A percentile compares a stretch with the other conserved stretches of the same genome.
Conservation (phyloP, 2,888 invertebrate species). For the Uloborus plumipes region DNA sequence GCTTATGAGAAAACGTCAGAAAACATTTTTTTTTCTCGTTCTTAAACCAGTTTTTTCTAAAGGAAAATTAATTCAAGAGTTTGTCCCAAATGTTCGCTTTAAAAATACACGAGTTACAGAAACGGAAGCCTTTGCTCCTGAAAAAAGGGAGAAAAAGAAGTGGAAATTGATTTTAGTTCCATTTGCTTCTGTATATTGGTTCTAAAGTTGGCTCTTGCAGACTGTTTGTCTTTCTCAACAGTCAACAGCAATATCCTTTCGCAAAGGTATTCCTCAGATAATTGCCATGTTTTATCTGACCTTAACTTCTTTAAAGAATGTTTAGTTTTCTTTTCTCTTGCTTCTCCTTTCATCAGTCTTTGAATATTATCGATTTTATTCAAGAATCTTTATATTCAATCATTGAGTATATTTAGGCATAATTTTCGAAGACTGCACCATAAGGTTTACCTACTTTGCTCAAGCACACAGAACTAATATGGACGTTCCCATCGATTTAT, state of each 20-base stretch:
- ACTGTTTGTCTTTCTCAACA: conserved; percentile 62
- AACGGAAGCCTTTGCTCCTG: conserved; percentile 25
- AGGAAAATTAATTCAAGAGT: neutral
- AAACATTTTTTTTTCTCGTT: too few relatives aligned
- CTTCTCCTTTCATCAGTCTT: conserved; percentile 3
- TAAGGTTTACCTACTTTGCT: too few relatives aligned
- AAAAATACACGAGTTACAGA: conserved; percentile 33
- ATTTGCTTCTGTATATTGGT: conserved; percentile 61
- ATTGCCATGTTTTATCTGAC: conserved; percentile 59
- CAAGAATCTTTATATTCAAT: neutral
- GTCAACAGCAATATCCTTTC: conserved; percentile 62
- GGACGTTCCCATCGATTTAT: too few relatives aligned
- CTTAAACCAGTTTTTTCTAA: too few relatives aligned
- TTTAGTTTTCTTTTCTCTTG: conserved; percentile 19
- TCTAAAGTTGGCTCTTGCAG: conserved; percentile 49
- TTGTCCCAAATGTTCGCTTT: conserved; percentile 15
- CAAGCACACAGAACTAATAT: too few relatives aligned
- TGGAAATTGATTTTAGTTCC: conserved; percentile 62
- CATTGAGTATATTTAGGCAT: too few relatives aligned
- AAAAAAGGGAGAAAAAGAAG: conserved; percentile 10
- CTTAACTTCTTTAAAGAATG: conserved; percentile 51
- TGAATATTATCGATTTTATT: conserved; percentile 53
- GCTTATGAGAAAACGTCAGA: too few relatives aligned
- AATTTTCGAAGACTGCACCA: too few relatives aligned
- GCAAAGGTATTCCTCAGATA: conserved; percentile 56